Percentiles rank a stretch among this genome's conserved stretches.
phyloP scores from a whole-genome alignment of 2,797 vertebrate species.

The Anabacerthia variegaticeps region DNA sequence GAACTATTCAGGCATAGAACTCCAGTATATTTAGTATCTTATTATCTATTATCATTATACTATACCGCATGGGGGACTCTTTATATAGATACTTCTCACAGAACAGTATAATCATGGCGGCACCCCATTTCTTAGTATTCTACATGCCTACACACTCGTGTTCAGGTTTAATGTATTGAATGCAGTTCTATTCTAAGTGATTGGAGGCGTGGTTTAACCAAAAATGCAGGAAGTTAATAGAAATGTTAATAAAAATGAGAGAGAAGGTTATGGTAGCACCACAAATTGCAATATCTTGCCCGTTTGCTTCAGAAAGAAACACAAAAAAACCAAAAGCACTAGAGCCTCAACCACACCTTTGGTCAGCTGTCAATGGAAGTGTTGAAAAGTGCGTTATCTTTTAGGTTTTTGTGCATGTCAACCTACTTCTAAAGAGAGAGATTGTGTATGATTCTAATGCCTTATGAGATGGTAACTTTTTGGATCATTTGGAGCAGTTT shows the following conservation, averaged over 20 bases:
- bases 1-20: background rate
- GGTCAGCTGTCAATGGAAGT: background rate
- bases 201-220: background rate
- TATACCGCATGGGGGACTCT: background rate
- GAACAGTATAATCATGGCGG: background rate
- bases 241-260: background rate
- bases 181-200: background rate
- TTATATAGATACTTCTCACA: background rate
- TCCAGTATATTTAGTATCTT: background rate
- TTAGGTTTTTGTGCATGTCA: background rate
- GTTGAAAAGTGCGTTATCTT: background rate
- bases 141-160: background rate
- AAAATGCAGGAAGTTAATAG: background rate
- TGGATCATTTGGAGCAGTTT: background rate
- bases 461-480: background rate
- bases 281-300: background rate
- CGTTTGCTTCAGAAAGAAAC: background rate
- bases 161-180: background rate
- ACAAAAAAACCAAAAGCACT: background rate
- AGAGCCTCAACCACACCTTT: background rate
- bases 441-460: background rate
- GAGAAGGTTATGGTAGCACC: background rate
- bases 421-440: background rate
- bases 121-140: background rate
- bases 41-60: background rate